A percentile compares a stretch with the other conserved stretches of the same genome.
Conservation (phyloP, 2,888 invertebrate species). For the Noctua pronuba region DNA sequence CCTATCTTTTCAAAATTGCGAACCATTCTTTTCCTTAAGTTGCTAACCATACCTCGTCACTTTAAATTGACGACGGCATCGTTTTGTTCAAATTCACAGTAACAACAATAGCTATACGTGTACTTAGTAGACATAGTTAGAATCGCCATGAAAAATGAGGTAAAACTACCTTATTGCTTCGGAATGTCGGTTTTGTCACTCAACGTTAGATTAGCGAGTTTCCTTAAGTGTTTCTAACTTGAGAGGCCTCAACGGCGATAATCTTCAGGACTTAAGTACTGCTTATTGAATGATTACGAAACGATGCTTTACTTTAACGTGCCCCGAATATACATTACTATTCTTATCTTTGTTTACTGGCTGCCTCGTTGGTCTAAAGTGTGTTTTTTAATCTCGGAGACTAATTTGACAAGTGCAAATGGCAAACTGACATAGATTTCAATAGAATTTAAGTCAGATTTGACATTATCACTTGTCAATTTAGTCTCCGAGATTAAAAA, state of each 20-base stretch:
- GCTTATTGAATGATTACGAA: constrained; percentile 42
- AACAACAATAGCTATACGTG: constrained; percentile 13
- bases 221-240: constrained; percentile 53
- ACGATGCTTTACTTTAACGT: constrained; percentile 34
- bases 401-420: too few relatives aligned
- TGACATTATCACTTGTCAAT: too few relatives aligned
- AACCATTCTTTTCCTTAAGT: background rate
- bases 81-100: constrained; percentile 37
- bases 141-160: constrained; percentile 36
- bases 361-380: background rate
- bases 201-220: constrained; percentile 25
- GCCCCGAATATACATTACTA: constrained; percentile 47
- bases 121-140: constrained; percentile 7
- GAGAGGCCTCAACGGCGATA: constrained; percentile 64
- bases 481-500: too few relatives aligned
- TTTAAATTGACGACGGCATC: constrained; percentile 21
- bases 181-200: constrained; percentile 34
- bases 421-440: too few relatives aligned
- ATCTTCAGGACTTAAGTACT: constrained; percentile 56
- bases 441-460: too few relatives aligned
- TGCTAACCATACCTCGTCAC: constrained; percentile 8
- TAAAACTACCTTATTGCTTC: constrained; percentile 24
- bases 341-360: constrained; percentile 29
- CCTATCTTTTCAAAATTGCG: background rate
- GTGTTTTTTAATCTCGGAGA: too few relatives aligned